These are phyloP conservation scores for Gnathonemus echidnorhynchus DNA, from an alignment of 2,113 vertebrate genomes.

Conservation along the genomic window DNA sequence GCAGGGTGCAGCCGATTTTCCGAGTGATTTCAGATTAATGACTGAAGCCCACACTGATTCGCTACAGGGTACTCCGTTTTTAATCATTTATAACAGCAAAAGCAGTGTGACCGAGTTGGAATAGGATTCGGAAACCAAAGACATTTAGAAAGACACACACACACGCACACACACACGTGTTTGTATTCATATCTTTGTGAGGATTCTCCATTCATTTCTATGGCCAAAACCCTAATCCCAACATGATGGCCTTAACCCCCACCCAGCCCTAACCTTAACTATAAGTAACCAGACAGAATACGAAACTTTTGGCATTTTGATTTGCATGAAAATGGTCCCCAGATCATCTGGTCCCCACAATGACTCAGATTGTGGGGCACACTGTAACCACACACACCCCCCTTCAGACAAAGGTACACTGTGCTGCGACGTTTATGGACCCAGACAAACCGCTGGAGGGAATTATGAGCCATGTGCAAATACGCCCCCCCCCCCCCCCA, in stretches of 20 bases:
- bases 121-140: neutral
- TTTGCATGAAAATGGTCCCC: neutral
- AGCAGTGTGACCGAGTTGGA: neutral
- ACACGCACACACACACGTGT: neutral
- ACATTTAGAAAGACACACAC: neutral
- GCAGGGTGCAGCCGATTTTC: neutral
- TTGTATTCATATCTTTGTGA: neutral
- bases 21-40: neutral
- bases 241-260: neutral
- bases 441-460: neutral
- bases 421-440: neutral
- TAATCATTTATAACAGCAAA: neutral
- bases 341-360: neutral
- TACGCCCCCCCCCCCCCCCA: neutral
- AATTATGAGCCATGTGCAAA: conserved; percentile 6
- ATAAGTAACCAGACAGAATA: neutral
- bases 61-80: neutral
- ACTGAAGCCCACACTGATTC: neutral
- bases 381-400: neutral
- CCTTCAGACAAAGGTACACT: neutral
- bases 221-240: neutral
- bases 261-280: neutral
- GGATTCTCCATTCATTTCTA: neutral
- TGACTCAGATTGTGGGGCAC: neutral
- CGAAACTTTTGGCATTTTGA: neutral